Evolutionary conservation across 2,113 vertebrate genomes (phyloP).

Genomic region (Grallaria varia): DNA sequence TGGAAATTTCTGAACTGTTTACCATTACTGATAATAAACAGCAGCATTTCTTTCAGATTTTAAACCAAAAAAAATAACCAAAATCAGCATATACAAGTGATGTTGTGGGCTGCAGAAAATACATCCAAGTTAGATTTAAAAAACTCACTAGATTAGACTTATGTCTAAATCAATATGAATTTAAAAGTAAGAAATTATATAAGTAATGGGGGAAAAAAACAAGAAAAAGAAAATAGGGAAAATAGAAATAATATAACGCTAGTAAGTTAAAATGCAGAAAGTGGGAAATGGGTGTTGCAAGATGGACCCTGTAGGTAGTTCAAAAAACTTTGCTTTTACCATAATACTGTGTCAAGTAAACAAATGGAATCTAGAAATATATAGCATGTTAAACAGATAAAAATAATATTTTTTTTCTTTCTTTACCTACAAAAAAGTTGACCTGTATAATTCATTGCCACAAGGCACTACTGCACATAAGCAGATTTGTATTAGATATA

Average conservation of each 20-base stretch:
- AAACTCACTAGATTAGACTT: background rate
- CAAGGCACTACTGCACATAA: background rate
- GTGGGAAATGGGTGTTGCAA: background rate
- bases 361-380: background rate
- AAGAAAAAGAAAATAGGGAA: background rate
- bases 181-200: background rate
- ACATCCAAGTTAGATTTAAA: background rate
- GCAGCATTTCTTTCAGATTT: background rate
- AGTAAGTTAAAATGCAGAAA: background rate
- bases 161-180: background rate
- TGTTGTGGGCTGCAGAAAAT: background rate
- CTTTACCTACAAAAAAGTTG: background rate
- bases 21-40: background rate
- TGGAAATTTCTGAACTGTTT: background rate
- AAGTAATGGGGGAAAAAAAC: background rate
- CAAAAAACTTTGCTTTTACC: background rate
- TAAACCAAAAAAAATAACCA: background rate
- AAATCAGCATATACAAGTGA: background rate
- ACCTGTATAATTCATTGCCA: background rate
- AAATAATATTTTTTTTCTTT: background rate
- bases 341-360: background rate
- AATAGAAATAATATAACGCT: background rate
- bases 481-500: background rate
- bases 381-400: background rate
- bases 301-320: background rate